Percentiles rank a stretch among this genome's conserved stretches.
Evolutionary conservation across 2,797 vertebrate genomes (phyloP).

Genomic region (Steatocranus sp.): DNA sequence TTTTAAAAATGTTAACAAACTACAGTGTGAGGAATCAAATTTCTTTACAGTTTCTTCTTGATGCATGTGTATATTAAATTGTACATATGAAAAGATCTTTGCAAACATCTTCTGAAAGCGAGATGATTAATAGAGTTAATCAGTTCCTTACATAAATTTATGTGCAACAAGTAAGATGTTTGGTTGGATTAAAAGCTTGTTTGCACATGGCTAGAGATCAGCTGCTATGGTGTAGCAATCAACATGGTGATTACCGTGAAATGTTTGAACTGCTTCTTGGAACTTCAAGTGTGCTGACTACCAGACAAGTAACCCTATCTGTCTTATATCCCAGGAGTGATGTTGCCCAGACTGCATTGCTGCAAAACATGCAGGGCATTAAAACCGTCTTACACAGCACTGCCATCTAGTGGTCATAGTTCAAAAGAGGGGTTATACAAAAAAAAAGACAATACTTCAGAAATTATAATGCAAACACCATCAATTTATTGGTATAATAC

Average conservation of each 20-base stretch:
- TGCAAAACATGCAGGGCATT: background rate
- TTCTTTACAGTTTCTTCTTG: background rate
- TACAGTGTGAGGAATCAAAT: background rate
- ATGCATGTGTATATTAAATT: background rate
- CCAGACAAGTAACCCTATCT: background rate
- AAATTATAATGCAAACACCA: conserved; percentile 58
- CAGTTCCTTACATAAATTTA: background rate
- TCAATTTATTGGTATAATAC: conserved; percentile 65
- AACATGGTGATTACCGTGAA: background rate
- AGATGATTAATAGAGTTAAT: background rate
- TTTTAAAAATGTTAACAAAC: background rate
- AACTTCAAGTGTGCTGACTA: background rate
- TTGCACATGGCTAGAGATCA: background rate
- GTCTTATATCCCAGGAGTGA: background rate
- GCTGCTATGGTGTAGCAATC: background rate
- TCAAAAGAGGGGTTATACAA: background rate
- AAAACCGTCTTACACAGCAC: background rate
- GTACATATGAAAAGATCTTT: background rate
- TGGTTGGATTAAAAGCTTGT: background rate
- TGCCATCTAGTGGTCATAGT: conserved; percentile 29
- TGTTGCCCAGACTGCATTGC: background rate
- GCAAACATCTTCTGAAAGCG: background rate
- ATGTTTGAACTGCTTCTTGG: background rate
- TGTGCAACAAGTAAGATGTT: background rate
- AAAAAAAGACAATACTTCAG: background rate